A percentile compares a stretch with the other conserved stretches of the same genome.
phyloP scores from a whole-genome alignment of 30 jellyfish, hydroid and myxozoan genomes.

The Hydractinia echinata region DNA sequence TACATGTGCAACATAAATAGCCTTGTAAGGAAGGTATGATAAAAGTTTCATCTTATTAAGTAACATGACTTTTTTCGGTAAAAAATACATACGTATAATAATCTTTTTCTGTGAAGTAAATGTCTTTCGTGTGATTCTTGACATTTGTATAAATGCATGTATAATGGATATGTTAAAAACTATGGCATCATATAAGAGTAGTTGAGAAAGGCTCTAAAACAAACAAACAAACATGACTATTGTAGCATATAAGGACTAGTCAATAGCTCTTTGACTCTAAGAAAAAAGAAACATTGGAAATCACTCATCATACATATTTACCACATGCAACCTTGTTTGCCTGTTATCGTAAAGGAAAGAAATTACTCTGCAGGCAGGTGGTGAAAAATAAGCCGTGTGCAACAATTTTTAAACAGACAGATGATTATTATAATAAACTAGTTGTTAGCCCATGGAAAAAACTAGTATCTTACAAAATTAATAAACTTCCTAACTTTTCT shows the following conservation, averaged over 20 bases:
- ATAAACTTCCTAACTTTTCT: too few relatives aligned
- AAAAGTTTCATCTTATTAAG: neutral
- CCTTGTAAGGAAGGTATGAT: neutral
- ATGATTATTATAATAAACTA: too few relatives aligned
- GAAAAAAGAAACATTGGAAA: too few relatives aligned
- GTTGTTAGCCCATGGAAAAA: too few relatives aligned
- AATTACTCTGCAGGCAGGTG: too few relatives aligned
- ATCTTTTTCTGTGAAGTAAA: conserved; percentile 22
- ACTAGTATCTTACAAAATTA: too few relatives aligned
- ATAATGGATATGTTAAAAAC: conserved; percentile 19
- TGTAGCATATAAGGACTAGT: neutral
- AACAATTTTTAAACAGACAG: too few relatives aligned
- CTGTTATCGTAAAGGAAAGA: too few relatives aligned
- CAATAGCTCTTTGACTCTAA: too few relatives aligned
- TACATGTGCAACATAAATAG: neutral
- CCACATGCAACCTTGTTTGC: too few relatives aligned
- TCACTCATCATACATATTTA: too few relatives aligned
- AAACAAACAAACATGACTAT: neutral
- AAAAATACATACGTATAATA: conserved; percentile 2
- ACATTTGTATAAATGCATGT: conserved; percentile 27
- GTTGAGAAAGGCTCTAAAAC: conserved; percentile 7
- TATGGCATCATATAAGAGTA: conserved; percentile 15
- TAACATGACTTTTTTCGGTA: neutral
- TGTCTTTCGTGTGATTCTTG: conserved; percentile 24
- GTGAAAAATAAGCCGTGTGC: too few relatives aligned